phyloP scores from a whole-genome alignment of 2,888 invertebrate species.

The Lasioglossum marginatum region DNA sequence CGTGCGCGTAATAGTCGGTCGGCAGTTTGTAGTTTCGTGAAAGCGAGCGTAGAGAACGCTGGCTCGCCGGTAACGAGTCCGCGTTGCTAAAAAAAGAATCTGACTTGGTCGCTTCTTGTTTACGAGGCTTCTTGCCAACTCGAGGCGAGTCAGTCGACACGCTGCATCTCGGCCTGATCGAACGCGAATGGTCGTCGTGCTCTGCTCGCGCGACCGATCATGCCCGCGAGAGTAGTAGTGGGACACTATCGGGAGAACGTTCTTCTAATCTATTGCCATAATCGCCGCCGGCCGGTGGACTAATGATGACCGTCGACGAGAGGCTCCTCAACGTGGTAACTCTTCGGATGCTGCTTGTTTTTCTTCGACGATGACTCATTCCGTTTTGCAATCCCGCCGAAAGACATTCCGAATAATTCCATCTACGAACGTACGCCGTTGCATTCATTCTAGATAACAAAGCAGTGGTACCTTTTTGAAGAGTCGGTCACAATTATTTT shows the following conservation, averaged over 20 bases:
- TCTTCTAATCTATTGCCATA: background rate
- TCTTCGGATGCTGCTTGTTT: background rate
- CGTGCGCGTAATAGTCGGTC: background rate
- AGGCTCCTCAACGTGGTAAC: slow-evolving; percentile 33
- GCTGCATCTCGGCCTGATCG: slow-evolving; percentile 19
- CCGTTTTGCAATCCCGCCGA: background rate
- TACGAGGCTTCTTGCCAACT: slow-evolving; percentile 37
- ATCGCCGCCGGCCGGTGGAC: background rate
- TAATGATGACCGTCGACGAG: slow-evolving; percentile 21
- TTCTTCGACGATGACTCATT: background rate
- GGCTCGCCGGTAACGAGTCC: background rate
- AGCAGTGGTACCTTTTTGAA: too few relatives aligned
- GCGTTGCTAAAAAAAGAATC: slow-evolving; percentile 53
- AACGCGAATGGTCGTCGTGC: background rate
- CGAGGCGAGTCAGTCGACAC: slow-evolving; percentile 9
- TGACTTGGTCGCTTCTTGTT: slow-evolving; percentile 37
- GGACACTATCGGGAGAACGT: background rate
- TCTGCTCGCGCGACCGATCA: background rate
- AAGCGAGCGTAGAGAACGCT: slow-evolving; percentile 8
- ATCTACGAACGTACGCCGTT: too few relatives aligned
- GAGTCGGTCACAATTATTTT: too few relatives aligned
- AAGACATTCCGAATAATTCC: background rate
- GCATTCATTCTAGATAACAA: background rate
- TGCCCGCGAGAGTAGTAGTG: background rate
- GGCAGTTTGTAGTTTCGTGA: background rate